Evolutionary conservation across 2,113 vertebrate genomes (phyloP).

Genomic region (Hystrix cristata): DNA sequence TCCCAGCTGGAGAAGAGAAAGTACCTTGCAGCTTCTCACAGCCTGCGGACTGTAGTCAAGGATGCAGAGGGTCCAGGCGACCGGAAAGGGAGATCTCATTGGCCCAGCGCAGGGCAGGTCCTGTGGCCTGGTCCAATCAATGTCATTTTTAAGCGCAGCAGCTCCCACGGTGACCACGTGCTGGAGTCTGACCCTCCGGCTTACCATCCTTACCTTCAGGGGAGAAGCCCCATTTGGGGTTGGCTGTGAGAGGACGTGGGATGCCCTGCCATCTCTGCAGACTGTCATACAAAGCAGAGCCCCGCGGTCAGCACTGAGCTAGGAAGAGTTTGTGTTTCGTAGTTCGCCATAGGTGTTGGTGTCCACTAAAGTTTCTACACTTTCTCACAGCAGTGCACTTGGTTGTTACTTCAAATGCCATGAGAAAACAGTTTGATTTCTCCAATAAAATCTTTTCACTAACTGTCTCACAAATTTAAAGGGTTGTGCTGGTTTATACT

Average conservation of each 20-base stretch:
- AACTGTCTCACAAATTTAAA: neutral
- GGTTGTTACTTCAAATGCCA: neutral
- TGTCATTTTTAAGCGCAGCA: neutral
- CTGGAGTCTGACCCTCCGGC: neutral
- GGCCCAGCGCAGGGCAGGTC: neutral
- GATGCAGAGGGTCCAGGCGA: neutral
- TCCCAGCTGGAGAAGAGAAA: neutral
- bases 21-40: neutral
- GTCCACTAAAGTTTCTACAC: neutral
- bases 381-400: neutral
- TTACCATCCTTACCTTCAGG: neutral
- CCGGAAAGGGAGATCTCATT: neutral
- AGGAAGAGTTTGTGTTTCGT: neutral
- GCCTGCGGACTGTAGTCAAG: neutral
- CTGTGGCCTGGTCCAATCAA: neutral
- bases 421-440: neutral
- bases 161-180: neutral
- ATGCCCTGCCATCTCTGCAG: neutral
- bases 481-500: neutral
- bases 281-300: neutral
- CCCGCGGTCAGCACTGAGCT: neutral
- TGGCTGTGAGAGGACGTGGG: neutral
- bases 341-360: neutral
- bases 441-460: neutral
- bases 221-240: neutral